Evolutionary conservation across 2,888 invertebrate species (phyloP), one percentile per base, ranked within the genome.

Genomic region (Agrochola lota): DNA sequence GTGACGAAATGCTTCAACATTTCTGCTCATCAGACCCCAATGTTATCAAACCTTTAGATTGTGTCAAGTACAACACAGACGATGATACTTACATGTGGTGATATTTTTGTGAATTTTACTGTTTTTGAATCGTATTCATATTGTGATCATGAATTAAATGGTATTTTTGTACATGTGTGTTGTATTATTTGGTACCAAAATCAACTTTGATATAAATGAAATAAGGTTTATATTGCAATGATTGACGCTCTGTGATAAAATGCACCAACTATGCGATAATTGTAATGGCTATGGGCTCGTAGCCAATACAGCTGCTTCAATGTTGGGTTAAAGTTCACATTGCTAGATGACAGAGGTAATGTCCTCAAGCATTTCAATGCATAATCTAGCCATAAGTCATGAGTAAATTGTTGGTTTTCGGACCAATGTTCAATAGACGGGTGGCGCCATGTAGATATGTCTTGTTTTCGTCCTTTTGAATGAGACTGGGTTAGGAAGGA

Each of bases 11-110:
- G 91, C 93, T 98, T n/a, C 97, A 97, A 86, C 96, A 97, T 78
- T 98, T 98, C 93, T 98, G 98, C 91, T 97, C 97, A 0, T 91
- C 97, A 1, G 97, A 98, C 90, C 94, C 96, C 0, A 91, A 92
- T 26, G 88, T 95, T 15, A 95, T 98, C 26, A 94, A 96, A 85
- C 94, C 97, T 68, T 91, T 98, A 49, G 98, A 98, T 89, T 97
- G 97, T 91, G 94, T 98, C 52, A 98, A 98, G 88, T 98, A 97
- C 91, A 97, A 97, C 64, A 93, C 95, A 26, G 97, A 97, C 69
- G 97, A 97, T 85, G 96, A 97, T 78, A 97, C 97, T 7, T 98
- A 97, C 84, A 92, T 94, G 35, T 96, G 96, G 96, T 96, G 95
- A 96, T 88, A 88, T 89, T 87, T 55, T 70, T 75, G 76, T 83